These are phyloP conservation scores for Anhinga rufa DNA, from an alignment of 2,113 vertebrate species.

Conservation along the genomic window DNA sequence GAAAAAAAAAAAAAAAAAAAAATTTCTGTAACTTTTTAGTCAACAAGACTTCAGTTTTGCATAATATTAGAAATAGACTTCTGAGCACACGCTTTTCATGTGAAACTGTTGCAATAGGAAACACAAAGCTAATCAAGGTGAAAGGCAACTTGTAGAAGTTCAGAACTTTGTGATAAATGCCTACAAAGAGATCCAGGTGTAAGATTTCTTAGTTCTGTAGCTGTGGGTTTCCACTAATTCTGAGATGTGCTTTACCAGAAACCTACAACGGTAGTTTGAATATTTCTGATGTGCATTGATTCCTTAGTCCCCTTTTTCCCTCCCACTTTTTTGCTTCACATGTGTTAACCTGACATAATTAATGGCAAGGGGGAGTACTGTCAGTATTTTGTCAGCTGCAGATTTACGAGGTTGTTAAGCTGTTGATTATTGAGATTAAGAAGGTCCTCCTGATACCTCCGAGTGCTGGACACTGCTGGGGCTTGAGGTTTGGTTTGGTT, in stretches of 20 bases:
- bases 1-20: too few relatives aligned
- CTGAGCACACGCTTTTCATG: slow-evolving; percentile 19
- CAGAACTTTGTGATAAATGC: background rate
- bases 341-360: background rate
- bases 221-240: background rate
- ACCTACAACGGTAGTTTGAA: background rate
- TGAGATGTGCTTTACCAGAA: background rate
- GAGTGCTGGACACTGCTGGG: background rate
- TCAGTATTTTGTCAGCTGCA: background rate
- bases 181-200: background rate
- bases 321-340: background rate
- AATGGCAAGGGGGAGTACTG: background rate
- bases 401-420: background rate
- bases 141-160: background rate
- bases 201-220: background rate
- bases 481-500: background rate
- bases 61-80: slow-evolving; percentile 14
- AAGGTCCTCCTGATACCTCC: background rate
- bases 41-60: background rate
- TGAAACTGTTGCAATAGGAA: slow-evolving; percentile 13
- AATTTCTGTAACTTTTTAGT: background rate
- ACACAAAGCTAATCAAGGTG: slow-evolving; percentile 14
- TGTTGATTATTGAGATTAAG: background rate
- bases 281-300: background rate
- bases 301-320: background rate